These are phyloP conservation scores for Garrulus glandarius DNA, from an alignment of 2,797 vertebrate genomes.

Conservation along the genomic window DNA sequence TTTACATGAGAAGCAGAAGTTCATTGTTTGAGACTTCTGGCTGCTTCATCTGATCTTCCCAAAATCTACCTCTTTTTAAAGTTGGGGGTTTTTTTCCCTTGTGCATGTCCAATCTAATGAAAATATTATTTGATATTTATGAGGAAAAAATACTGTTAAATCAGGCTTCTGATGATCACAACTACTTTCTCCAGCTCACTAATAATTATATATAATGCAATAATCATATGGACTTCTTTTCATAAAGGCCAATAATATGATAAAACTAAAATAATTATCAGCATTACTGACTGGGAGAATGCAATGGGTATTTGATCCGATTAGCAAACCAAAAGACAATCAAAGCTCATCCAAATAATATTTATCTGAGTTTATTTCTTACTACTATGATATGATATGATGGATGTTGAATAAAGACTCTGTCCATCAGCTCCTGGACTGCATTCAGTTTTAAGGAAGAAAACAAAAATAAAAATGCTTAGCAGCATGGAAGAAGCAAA, in stretches of 20 bases:
- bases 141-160: neutral
- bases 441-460: neutral
- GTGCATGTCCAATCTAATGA: neutral
- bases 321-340: neutral
- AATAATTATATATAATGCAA: neutral
- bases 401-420: neutral
- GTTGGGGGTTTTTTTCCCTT: neutral
- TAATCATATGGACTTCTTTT: neutral
- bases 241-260: neutral
- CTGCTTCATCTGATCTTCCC: neutral
- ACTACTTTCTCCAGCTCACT: neutral
- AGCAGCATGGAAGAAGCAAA: neutral
- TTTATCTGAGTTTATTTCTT: neutral
- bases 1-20: neutral
- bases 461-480: neutral
- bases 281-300: neutral
- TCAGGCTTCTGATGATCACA: neutral
- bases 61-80: neutral
- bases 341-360: neutral
- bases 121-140: neutral
- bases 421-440: neutral
- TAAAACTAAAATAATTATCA: neutral
- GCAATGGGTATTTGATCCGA: neutral
- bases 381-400: neutral
- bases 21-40: neutral